phyloP scores from a whole-genome alignment of 1,140 invertebrate genomes.

The Alviniconcha marisindica region DNA sequence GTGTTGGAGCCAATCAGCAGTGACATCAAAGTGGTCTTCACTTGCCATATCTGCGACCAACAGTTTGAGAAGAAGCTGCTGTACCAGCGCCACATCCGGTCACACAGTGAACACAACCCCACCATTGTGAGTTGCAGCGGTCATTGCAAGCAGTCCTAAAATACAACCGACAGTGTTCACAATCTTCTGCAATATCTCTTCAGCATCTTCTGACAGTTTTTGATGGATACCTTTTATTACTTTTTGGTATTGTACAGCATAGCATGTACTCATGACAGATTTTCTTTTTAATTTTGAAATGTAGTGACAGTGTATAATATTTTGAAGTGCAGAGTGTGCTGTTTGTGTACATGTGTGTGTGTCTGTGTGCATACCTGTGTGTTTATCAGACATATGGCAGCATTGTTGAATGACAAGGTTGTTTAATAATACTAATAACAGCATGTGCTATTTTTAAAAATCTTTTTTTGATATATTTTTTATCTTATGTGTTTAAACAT shows the following conservation, averaged over 20 bases:
- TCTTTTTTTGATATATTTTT: too few relatives aligned
- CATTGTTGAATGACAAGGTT: too few relatives aligned
- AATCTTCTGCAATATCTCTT: neutral
- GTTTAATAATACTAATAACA: too few relatives aligned
- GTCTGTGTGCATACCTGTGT: neutral
- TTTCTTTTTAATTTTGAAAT: neutral
- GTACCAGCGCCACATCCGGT: constrained; percentile 30
- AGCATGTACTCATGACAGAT: neutral
- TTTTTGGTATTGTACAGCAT: neutral
- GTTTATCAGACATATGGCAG: neutral
- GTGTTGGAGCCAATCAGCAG: neutral
- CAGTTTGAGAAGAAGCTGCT: constrained; percentile 33
- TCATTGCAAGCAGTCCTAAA: neutral
- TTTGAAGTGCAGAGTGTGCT: neutral
- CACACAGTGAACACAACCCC: constrained; percentile 26
- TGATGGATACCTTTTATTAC: neutral
- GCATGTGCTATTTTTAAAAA: too few relatives aligned
- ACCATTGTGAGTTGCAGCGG: constrained; percentile 27
- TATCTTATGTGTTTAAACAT: too few relatives aligned
- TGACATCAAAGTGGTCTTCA: constrained; percentile 5
- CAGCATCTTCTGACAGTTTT: neutral
- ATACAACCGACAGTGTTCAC: neutral
- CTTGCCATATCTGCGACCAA: constrained; percentile 30
- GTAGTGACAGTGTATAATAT: neutral
- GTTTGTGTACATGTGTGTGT: neutral